These are phyloP conservation scores for Propithecus coquereli DNA, from an alignment of 2,113 vertebrate genomes.

Conservation along the genomic window DNA sequence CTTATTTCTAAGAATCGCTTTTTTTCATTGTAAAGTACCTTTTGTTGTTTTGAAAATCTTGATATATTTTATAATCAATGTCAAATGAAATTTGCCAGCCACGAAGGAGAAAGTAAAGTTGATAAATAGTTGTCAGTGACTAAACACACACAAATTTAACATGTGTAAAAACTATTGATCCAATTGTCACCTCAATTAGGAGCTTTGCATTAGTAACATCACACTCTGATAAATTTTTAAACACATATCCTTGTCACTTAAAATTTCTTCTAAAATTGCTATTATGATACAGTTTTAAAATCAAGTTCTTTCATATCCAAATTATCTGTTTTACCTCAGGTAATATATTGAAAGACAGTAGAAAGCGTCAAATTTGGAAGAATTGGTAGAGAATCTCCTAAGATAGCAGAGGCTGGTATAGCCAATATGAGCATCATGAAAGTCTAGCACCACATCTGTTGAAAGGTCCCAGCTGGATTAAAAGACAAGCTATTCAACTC, in stretches of 20 bases:
- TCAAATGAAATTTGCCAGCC: neutral
- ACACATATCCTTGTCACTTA: neutral
- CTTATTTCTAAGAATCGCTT: neutral
- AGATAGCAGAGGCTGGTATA: neutral
- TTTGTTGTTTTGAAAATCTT: neutral
- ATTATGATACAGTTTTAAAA: neutral
- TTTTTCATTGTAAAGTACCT: neutral
- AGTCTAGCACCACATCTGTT: neutral
- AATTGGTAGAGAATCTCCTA: neutral
- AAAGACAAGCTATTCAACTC: constrained; percentile 24
- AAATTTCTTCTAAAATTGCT: neutral
- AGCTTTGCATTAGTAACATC: neutral
- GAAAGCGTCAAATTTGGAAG: neutral
- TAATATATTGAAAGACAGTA: neutral
- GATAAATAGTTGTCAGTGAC: neutral
- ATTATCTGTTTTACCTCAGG: neutral
- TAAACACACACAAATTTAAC: neutral
- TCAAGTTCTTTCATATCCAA: neutral
- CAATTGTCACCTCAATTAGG: neutral
- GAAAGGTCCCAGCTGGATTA: constrained; percentile 45
- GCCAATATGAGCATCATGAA: neutral
- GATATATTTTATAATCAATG: neutral
- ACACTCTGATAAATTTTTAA: neutral
- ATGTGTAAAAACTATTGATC: neutral
- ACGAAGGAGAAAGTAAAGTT: neutral